These are phyloP conservation scores for Pongo abelii DNA, from an alignment of 2,113 vertebrate species.

Conservation along the genomic window DNA sequence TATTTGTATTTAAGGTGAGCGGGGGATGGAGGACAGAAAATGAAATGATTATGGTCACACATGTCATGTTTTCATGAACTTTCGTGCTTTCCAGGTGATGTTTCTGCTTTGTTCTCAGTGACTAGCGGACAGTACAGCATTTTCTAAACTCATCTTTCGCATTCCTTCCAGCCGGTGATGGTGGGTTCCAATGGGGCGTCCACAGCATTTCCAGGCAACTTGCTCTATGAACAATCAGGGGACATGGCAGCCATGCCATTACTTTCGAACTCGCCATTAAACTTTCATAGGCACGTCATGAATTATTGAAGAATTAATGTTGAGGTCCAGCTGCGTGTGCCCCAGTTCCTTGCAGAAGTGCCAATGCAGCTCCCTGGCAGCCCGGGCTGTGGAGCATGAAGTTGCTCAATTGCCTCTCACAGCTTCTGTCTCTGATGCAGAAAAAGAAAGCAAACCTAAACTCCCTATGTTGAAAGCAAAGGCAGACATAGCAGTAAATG, in stretches of 20 bases:
- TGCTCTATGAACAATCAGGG: conserved; percentile 83
- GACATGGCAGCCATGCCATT: conserved; percentile 85
- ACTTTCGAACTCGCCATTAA: conserved; percentile 87
- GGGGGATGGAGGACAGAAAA: fast-evolving
- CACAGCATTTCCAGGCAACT: conserved; percentile 82
- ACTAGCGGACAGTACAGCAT: fast-evolving
- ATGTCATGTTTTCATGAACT: fast-evolving
- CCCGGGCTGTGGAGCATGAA: conserved; percentile 36
- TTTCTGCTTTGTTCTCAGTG: background rate
- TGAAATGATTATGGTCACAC: fast-evolving
- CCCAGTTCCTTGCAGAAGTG: conserved; percentile 82
- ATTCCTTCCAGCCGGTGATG: no score
- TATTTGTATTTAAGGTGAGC: background rate
- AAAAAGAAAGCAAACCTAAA: background rate
- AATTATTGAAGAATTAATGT: conserved; percentile 89
- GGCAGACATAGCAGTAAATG: background rate
- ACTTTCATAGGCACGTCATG: conserved; percentile 87
- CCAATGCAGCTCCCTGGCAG: conserved; percentile 72
- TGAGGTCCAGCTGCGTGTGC: conserved; percentile 86
- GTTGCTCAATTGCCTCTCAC: conserved; percentile 51
- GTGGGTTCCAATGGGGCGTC: conserved; percentile 54
- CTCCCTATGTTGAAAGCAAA: background rate
- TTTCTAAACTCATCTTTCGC: background rate
- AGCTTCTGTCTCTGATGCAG: conserved; percentile 63
- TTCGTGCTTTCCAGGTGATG: fast-evolving